Evolutionary conservation across 1,140 invertebrate species (phyloP), one percentile per base, ranked within the genome.

Genomic region (Drosophila tsacasi): DNA sequence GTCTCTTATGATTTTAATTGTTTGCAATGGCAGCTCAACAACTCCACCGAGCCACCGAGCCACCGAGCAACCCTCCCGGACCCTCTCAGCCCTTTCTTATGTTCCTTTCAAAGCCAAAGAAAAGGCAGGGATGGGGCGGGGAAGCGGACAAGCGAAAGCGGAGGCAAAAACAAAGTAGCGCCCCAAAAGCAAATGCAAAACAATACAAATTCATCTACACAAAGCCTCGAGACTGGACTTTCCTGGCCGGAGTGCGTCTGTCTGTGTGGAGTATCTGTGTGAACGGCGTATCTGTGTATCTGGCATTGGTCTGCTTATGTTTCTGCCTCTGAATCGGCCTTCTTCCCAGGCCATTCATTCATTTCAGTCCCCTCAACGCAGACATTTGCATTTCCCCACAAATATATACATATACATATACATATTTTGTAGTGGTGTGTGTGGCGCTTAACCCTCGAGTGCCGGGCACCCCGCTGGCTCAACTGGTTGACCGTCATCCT

Each of bases 1-100:
- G 89, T 92, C 90, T 92, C 82, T 92, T 92, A 92, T 92, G 90
- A 92, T 92, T 92, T 92, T 92, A 92, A 92, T 92, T 92, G 90
- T 92, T 92, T 91, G 90, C 90, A 92, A 92, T 92, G 90, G 89
- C 89, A 83, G 82, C 90, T 90, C 83, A 90, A 89, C 84, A 85
- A 89, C 78, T 81, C 81, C 76, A 76, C 79, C 71, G n/a, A 50
- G 49, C 49, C 47, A 50, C 47, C 25, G 27, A 27, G 47, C 79
- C 76, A 66, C 77, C 69, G 46, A 57, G 47, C 68, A 39, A 47
- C 46, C 39, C 46, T 27, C 30, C 35, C 27, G 25, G 17, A 40
- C n/a, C 35, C 35, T 2, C 49, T 27, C 42, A 23, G 1, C 47
- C 42, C 25, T 44, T 25, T 37, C 32, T 35, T 37, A 30, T 69